Percentiles rank a stretch among this genome's conserved stretches.
Evolutionary conservation across 2,888 invertebrate genomes (phyloP).

Genomic region (Cordilura impudica): DNA sequence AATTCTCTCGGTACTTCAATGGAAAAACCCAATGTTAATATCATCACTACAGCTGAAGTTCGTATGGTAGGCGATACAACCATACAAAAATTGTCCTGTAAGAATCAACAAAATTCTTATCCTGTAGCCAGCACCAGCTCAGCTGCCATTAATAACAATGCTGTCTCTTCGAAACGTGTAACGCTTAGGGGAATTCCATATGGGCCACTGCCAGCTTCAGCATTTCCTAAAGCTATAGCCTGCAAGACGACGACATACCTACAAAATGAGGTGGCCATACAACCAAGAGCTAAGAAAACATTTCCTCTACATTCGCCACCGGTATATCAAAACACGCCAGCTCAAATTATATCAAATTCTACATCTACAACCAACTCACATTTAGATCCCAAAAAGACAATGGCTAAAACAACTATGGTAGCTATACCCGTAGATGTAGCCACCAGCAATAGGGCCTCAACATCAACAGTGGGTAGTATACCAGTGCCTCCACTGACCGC

Average conservation of each 20-base stretch:
- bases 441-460: slow-evolving; percentile 33
- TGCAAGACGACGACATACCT: slow-evolving; percentile 49
- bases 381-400: slow-evolving; percentile 54
- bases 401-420: slow-evolving; percentile 75
- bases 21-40: background rate
- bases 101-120: slow-evolving; percentile 19
- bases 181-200: slow-evolving; percentile 67
- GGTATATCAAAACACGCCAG: slow-evolving; percentile 14
- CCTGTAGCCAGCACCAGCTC: slow-evolving; percentile 5
- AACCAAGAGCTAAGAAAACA: slow-evolving; percentile 75
- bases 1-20: background rate
- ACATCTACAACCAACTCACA: background rate
- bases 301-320: slow-evolving; percentile 70
- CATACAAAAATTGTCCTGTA: slow-evolving; percentile 70
- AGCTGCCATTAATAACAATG: background rate
- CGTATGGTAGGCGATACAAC: slow-evolving; percentile 74
- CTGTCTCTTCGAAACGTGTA: slow-evolving; percentile 66
- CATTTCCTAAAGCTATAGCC: slow-evolving; percentile 51
- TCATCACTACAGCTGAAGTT: slow-evolving; percentile 52
- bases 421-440: slow-evolving; percentile 71
- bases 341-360: slow-evolving; percentile 21
- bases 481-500: slow-evolving; percentile 74
- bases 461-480: slow-evolving; percentile 52
- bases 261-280: slow-evolving; percentile 16
- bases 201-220: slow-evolving; percentile 68